Base-by-base conservation (phyloP, 1,140 invertebrate genomes). In the Aphis craccivora region DNA sequence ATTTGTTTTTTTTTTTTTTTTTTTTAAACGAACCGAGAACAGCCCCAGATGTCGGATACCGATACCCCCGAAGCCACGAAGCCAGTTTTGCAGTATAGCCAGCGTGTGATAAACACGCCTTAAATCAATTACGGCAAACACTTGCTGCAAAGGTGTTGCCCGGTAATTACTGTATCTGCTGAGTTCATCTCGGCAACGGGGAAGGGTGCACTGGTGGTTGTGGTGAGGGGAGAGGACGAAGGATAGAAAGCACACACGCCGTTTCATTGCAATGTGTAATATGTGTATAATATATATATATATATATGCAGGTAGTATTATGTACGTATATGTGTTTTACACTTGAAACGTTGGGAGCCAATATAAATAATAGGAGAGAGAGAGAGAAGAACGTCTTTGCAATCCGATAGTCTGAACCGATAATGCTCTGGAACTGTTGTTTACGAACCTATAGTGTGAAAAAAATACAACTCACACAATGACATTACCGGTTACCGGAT, bases 101-200 rank as follows among this genome's bases (percentile, higher is more conserved):
- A 37, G 67, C 90, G 25, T 67, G 91, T 51, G 67, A 93, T 84
- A 93, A 93, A 93, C 91, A 55, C 91, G 81, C 91, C 91, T 93
- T 93, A 93, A 93, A 93, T 93, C 91, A 93, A 93, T 93, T 93
- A 93, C 91, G 81, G 81, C 91, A 55, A 93, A 93, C 91, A 86
- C 91, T 93, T 93, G 91, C 91, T 55, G 91, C 76, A 84, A 53
- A 93, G 91, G 91, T 93, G 91, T 93, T 53, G 91, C 81, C 91
- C 35, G 81, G 81, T 93, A 93, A 93, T 93, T 93, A 93, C 91
- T 55, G 76, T 93, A 93, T 93, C 91, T 86, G 81, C 48, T 18
- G 91, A 84, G 91, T 93, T 43, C 81, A 93, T 93, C 91, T 93
- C 91, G 22, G 30, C 60, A 67, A 51, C 90, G 5, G 48, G 14